Evolutionary conservation across 2,797 vertebrate genomes (phyloP).

Genomic region (Carapus acus): DNA sequence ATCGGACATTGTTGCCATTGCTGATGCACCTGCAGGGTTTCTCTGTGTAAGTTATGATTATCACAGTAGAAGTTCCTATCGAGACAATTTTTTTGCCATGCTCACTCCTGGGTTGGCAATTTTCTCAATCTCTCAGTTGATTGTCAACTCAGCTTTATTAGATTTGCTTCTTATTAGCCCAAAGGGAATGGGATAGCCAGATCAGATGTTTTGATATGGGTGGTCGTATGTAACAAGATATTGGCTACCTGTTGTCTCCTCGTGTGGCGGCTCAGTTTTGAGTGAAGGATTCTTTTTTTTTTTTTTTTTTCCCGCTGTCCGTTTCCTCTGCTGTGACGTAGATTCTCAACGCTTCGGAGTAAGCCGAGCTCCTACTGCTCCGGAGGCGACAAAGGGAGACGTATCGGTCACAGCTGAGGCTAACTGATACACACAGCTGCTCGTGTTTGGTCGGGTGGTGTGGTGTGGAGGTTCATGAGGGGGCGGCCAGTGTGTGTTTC

Average conservation of each 20-base stretch:
- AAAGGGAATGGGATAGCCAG: slow-evolving; percentile 14
- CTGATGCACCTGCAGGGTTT: too few relatives aligned
- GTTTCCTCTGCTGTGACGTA: not conserved
- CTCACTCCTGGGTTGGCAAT: slow-evolving; percentile 2
- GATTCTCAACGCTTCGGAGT: slow-evolving; percentile 1
- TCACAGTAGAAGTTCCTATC: not conserved
- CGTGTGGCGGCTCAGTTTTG: not conserved
- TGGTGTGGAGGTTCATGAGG: not conserved
- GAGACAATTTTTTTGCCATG: not conserved
- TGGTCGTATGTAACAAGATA: slow-evolving; percentile 37
- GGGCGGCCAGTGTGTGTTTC: slow-evolving; percentile 9
- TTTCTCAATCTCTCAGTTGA: slow-evolving; percentile 12
- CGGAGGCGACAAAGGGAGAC: slow-evolving; percentile 16
- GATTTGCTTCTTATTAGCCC: slow-evolving; percentile 17
- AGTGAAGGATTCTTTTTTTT: slow-evolving; percentile 1
- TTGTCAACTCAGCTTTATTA: slow-evolving; percentile 34
- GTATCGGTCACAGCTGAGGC: slow-evolving; percentile 15
- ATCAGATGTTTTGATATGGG: slow-evolving; percentile 40
- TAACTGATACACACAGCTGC: slow-evolving; percentile 2
- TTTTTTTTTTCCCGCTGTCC: too few relatives aligned
- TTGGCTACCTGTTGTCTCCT: slow-evolving; percentile 2
- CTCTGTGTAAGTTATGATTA: not conserved
- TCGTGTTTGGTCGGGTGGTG: slow-evolving; percentile 17
- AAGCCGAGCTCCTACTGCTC: slow-evolving; percentile 1
- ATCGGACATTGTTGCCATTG: too few relatives aligned